Percentiles rank a stretch among this genome's conserved stretches.
These are phyloP conservation scores for Philonicus albiceps DNA, from an alignment of 2,888 invertebrate species.

Conservation along the genomic window DNA sequence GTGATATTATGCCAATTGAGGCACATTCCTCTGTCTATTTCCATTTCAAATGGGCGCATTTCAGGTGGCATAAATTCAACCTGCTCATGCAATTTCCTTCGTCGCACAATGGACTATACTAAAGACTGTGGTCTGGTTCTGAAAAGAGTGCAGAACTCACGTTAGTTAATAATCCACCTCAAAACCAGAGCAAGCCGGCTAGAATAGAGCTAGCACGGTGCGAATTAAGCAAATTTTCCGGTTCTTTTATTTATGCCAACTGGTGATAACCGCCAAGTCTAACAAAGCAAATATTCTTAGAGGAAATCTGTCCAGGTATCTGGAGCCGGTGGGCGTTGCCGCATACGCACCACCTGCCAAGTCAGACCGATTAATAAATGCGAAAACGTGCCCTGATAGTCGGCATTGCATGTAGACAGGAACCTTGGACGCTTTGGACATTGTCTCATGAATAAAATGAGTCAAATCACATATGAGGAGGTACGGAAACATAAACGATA, in stretches of 20 bases:
- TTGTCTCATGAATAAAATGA: background rate
- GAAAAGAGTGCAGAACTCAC: background rate
- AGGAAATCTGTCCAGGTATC: background rate
- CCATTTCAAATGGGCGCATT: conserved; percentile 9
- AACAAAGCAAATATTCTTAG: background rate
- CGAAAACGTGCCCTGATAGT: background rate
- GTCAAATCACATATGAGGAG: background rate
- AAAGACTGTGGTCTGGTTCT: background rate
- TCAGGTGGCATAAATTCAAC: conserved; percentile 7
- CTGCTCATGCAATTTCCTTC: background rate
- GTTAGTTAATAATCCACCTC: background rate
- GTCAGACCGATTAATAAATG: conserved; percentile 15
- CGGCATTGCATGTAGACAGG: background rate
- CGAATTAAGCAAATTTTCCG: conserved; percentile 17
- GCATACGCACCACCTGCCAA: conserved; percentile 23
- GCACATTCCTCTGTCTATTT: background rate
- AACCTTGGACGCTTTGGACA: background rate
- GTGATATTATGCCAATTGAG: background rate
- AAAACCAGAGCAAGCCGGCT: background rate
- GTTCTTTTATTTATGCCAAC: conserved; percentile 10
- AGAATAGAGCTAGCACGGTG: background rate
- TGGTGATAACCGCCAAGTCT: background rate
- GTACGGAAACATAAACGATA: background rate
- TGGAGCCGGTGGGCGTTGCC: conserved; percentile 7
- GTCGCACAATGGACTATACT: background rate